Percentiles rank a stretch among this genome's conserved stretches.
Evolutionary conservation across 2,113 vertebrate genomes (phyloP).

Genomic region (Gasterosteus aculeatus): DNA sequence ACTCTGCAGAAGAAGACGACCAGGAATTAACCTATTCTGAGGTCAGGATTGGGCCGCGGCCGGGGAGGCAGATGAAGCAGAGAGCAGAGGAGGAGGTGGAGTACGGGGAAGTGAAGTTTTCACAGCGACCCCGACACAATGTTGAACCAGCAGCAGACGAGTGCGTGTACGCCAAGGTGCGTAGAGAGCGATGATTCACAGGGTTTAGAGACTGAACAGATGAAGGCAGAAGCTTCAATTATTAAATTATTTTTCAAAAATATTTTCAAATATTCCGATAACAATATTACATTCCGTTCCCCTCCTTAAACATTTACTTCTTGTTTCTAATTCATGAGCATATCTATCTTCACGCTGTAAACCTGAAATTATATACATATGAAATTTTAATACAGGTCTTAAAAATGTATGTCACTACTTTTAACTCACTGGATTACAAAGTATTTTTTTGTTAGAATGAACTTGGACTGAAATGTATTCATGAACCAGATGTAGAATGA

Average conservation of each 20-base stretch:
- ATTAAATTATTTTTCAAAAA: background rate
- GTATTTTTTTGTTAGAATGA: background rate
- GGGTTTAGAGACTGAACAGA: background rate
- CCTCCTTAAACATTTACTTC: background rate
- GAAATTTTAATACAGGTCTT: background rate
- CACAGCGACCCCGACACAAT: background rate
- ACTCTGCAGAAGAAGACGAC: constrained; percentile 13
- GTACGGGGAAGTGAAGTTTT: constrained; percentile 65
- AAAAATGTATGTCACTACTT: background rate
- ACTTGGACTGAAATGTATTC: background rate
- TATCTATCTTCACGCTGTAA: background rate
- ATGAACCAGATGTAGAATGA: background rate
- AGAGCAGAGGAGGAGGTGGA: constrained; percentile 42
- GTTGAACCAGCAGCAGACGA: background rate
- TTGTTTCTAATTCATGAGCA: background rate
- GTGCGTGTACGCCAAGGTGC: constrained; percentile 57
- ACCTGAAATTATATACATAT: background rate
- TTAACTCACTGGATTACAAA: background rate
- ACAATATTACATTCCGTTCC: background rate
- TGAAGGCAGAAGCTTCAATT: background rate
- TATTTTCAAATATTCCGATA: background rate
- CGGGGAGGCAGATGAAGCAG: background rate
- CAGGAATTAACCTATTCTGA: constrained; percentile 57
- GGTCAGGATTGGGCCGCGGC: constrained; percentile 5
- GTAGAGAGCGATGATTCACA: constrained; percentile 26